Evolutionary conservation across 2,113 vertebrate genomes (phyloP).

Genomic region (Psittacus erithacus): DNA sequence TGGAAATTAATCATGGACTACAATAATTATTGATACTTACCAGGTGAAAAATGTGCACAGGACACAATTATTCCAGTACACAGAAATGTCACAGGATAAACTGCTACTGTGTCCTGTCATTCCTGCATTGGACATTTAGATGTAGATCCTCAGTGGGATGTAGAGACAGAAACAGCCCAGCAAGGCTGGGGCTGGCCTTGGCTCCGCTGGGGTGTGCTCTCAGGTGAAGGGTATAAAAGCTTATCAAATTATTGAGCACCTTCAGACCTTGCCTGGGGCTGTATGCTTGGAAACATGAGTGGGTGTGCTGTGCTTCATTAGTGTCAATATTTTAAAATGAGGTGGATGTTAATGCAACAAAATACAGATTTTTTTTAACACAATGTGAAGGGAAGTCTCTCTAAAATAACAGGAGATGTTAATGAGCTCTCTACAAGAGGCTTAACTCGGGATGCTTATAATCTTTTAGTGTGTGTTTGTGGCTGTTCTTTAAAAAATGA

Average conservation of each 20-base stretch:
- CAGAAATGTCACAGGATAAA: background rate
- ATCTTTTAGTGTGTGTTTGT: background rate
- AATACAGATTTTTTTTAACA: background rate
- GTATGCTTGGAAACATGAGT: background rate
- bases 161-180: background rate
- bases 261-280: background rate
- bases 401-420: background rate
- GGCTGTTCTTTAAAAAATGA: background rate
- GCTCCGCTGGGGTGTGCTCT: background rate
- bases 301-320: background rate
- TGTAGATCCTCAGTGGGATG: background rate
- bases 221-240: background rate
- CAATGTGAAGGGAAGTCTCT: background rate
- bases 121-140: background rate
- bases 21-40: background rate
- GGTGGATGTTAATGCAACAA: background rate
- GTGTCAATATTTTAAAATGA: background rate
- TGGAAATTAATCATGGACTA: background rate
- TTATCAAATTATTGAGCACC: background rate
- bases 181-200: background rate
- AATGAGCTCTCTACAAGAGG: slow-evolving; percentile 2
- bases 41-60: background rate
- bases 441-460: background rate
- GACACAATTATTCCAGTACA: background rate
- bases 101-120: background rate